Conservation (phyloP, 2,797 vertebrate species). For the Peromyscus nudipes region DNA sequence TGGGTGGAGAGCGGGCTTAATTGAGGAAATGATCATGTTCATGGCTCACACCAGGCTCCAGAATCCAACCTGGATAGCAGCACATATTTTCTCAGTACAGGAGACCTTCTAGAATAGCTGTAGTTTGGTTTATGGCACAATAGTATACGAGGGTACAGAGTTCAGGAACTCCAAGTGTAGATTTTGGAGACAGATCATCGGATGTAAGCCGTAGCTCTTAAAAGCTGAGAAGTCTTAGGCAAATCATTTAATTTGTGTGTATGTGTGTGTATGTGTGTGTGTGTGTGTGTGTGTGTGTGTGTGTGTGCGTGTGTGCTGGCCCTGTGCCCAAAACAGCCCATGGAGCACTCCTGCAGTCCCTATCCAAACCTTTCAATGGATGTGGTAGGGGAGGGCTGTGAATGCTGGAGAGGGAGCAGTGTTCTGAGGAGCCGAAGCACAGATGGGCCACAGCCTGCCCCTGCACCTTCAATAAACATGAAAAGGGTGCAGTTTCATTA, state of each 20-base stretch:
- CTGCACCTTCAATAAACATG: not conserved
- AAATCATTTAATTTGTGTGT: not conserved
- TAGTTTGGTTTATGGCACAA: not conserved
- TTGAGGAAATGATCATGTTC: not conserved
- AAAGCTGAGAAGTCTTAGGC: not conserved
- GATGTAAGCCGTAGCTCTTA: not conserved
- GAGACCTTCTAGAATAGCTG: not conserved
- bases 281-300: not conserved
- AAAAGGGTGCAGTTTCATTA: not conserved
- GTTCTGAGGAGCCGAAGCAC: not conserved
- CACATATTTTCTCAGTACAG: not conserved
- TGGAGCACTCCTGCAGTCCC: not conserved
- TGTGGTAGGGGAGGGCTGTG: not conserved
- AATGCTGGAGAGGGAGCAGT: not conserved
- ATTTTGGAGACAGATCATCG: not conserved
- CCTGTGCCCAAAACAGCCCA: not conserved
- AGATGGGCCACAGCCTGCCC: not conserved
- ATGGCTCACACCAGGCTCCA: not conserved
- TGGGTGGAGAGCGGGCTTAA: not conserved
- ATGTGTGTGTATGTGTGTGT: not conserved
- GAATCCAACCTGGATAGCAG: not conserved
- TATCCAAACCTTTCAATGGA: not conserved
- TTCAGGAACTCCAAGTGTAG: not conserved
- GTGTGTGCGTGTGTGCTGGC: not conserved
- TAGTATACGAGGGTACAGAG: not conserved